These are phyloP conservation scores for Heterodera filipjevi DNA, from an alignment of 2,888 invertebrate genomes.

Conservation along the genomic window DNA sequence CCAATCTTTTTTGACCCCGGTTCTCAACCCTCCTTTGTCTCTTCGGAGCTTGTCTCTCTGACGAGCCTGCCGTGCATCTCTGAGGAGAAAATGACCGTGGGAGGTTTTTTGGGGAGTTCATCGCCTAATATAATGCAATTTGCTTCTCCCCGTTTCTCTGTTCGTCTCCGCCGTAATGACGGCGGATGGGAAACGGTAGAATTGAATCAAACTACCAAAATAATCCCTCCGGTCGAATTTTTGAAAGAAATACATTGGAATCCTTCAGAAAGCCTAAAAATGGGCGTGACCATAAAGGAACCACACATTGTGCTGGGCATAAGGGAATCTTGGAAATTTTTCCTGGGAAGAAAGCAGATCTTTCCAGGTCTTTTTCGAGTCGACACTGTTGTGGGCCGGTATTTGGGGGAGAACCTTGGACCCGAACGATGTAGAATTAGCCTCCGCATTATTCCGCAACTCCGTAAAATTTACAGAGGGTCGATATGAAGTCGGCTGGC, in stretches of 20 bases:
- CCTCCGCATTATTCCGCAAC: background rate
- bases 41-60: background rate
- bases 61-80: background rate
- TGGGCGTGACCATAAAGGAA: background rate
- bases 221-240: background rate
- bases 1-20: constrained; percentile 2
- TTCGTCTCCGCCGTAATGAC: background rate
- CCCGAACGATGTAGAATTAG: background rate
- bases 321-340: constrained; percentile 12
- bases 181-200: constrained; percentile 1
- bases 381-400: background rate
- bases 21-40: background rate
- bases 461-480: constrained; percentile 20
- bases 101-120: background rate
- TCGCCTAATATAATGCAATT: background rate
- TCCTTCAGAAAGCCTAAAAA: background rate
- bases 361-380: background rate
- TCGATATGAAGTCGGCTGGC: constrained; percentile 25
- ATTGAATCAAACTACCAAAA: background rate
- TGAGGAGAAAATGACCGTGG: background rate
- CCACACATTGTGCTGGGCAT: constrained; percentile 3
- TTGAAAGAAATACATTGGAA: background rate
- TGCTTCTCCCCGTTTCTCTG: background rate
- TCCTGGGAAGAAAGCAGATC: background rate
- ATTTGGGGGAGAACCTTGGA: background rate